Percentiles rank a stretch among this genome's conserved stretches.
Evolutionary conservation across 2,888 invertebrate species (phyloP).

Genomic region (Apodemia zela): DNA sequence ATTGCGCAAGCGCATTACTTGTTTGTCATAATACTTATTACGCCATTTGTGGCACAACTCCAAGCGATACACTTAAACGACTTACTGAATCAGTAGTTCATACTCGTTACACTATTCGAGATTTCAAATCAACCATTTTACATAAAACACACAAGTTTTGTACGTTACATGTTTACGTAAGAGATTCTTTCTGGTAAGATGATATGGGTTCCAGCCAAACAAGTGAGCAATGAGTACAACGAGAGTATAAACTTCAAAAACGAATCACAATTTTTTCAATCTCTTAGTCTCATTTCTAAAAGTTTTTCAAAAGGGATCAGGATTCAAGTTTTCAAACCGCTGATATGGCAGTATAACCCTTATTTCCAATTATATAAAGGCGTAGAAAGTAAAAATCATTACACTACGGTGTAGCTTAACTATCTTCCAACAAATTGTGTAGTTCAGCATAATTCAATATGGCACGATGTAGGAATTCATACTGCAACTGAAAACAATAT

Average conservation of each 20-base stretch:
- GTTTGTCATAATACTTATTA: no score
- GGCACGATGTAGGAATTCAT: conserved; percentile 95
- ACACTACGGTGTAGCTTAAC: conserved; percentile 49
- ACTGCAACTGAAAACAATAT: conserved; percentile 86
- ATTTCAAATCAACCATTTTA: no score
- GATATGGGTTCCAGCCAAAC: neutral
- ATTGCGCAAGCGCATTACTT: no score
- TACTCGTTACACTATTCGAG: no score
- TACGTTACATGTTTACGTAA: neutral
- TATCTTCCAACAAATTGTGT: conserved; percentile 86
- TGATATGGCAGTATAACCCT: conserved; percentile 21
- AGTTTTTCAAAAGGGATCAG: neutral
- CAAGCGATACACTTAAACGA: no score
- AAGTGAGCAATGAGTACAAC: neutral
- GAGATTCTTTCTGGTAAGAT: neutral
- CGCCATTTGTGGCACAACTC: no score
- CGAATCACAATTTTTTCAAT: neutral
- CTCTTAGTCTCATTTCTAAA: conserved; percentile 6
- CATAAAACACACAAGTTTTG: neutral
- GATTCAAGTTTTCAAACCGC: neutral
- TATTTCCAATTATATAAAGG: conserved; percentile 20
- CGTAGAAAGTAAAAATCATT: conserved; percentile 19
- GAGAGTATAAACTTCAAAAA: conserved; percentile 4
- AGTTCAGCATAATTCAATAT: conserved; percentile 94
- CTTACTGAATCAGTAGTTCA: no score